Conservation (phyloP, 1,140 invertebrate species). For the Reticulitermes speratus region DNA sequence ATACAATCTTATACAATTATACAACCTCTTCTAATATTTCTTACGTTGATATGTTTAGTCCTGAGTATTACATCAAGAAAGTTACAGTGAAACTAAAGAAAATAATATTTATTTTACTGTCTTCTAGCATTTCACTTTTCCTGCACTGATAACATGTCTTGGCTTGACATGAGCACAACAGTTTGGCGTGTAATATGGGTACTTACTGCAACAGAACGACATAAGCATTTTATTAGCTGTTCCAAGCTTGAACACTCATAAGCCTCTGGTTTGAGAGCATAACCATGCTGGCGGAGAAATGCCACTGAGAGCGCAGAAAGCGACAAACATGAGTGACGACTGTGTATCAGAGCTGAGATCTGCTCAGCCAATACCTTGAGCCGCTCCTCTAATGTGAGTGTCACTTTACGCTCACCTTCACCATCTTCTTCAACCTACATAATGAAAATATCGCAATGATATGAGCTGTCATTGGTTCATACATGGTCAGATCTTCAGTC, state of each 20-base stretch:
- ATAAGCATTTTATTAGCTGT: conserved; percentile 55
- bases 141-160: too few species aligned
- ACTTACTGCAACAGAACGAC: conserved; percentile 25
- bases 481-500: too few species aligned
- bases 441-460: background rate
- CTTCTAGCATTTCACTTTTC: too few species aligned
- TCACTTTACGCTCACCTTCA: conserved; percentile 58
- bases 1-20: too few species aligned
- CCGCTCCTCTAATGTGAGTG: conserved; percentile 55
- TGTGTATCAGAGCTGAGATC: conserved; percentile 51
- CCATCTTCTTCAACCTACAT: conserved; percentile 44
- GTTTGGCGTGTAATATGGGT: background rate
- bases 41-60: too few species aligned
- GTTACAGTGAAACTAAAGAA: too few species aligned
- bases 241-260: conserved; percentile 55
- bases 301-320: conserved; percentile 52
- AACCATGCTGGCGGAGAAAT: conserved; percentile 59
- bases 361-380: conserved; percentile 58
- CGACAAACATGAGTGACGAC: conserved; percentile 36
- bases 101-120: too few species aligned
- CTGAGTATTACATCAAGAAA: too few species aligned
- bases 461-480: too few species aligned
- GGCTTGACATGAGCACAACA: too few species aligned
- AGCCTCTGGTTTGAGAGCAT: conserved; percentile 55
- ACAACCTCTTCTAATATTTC: too few species aligned